Percentiles rank a stretch among this genome's conserved stretches.
phyloP scores from a whole-genome alignment of 2,888 invertebrate genomes.

The Idaea biselata region DNA sequence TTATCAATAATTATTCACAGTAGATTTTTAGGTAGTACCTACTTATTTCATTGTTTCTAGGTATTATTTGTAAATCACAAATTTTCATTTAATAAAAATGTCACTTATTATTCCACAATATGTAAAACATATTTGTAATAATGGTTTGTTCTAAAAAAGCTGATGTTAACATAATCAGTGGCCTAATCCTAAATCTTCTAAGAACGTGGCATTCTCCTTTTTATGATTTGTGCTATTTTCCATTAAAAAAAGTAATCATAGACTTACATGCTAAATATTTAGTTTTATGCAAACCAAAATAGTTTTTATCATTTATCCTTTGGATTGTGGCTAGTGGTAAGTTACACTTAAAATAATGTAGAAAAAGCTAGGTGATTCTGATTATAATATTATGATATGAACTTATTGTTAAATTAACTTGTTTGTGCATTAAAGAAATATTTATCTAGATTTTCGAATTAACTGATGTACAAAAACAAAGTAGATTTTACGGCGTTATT shows the following conservation, averaged over 20 bases:
- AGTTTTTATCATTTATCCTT: neutral
- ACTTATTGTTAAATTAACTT: neutral
- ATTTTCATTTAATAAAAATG: too few relatives aligned
- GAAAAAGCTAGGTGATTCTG: neutral
- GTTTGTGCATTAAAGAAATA: neutral
- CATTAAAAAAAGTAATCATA: neutral
- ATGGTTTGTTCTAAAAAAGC: too few relatives aligned
- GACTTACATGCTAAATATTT: neutral
- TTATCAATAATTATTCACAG: too few relatives aligned
- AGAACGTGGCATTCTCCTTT: neutral
- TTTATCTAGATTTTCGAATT: neutral
- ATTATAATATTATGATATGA: neutral
- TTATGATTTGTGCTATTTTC: neutral
- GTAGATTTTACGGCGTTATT: neutral
- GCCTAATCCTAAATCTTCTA: neutral
- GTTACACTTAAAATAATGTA: neutral
- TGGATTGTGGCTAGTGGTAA: neutral
- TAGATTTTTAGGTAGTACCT: too few relatives aligned
- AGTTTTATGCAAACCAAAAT: constrained; percentile 7
- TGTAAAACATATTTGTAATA: too few relatives aligned
- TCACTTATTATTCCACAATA: neutral
- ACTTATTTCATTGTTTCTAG: too few relatives aligned
- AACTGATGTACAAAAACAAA: constrained; percentile 17
- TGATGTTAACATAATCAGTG: neutral
- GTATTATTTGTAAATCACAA: too few relatives aligned